Evolutionary conservation across 2,797 vertebrate species (phyloP).

Genomic region (Pipistrellus nathusii): DNA sequence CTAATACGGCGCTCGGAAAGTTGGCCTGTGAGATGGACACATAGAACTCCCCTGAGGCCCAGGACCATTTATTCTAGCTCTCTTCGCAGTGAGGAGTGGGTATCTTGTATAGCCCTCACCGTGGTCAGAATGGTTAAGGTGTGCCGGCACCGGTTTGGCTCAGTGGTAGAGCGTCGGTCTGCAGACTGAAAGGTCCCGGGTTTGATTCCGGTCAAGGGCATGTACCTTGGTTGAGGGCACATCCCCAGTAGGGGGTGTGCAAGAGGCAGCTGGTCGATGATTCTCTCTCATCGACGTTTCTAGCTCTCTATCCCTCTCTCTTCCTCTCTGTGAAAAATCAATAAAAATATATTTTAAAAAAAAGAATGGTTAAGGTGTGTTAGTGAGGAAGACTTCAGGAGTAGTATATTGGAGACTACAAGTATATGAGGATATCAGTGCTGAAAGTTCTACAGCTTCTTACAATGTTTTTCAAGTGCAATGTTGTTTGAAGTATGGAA

Average conservation of each 20-base stretch:
- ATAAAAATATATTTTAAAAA: too few relatives aligned
- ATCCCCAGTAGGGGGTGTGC: too few relatives aligned
- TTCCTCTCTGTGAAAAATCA: too few relatives aligned
- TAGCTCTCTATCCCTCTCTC: too few relatives aligned
- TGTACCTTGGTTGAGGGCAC: too few relatives aligned
- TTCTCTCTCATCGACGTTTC: too few relatives aligned
- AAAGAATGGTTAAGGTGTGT: not conserved
- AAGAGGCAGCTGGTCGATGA: too few relatives aligned
- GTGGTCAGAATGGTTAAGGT: not conserved
- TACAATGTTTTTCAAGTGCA: not conserved
- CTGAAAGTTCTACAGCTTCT: not conserved
- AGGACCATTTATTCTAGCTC: not conserved
- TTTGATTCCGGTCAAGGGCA: too few relatives aligned
- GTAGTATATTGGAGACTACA: not conserved
- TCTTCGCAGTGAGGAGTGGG: not conserved
- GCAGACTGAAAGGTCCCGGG: too few relatives aligned
- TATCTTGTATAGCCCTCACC: not conserved
- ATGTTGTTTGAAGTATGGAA: not conserved
- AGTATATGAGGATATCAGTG: not conserved
- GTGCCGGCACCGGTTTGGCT: too few relatives aligned
- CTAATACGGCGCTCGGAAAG: not conserved
- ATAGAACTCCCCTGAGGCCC: too few relatives aligned
- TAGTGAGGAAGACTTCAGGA: not conserved
- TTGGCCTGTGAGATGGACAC: not conserved
- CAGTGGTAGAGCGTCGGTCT: too few relatives aligned